These are phyloP conservation scores for Rhinichthys osculus DNA, from an alignment of 2,797 vertebrate genomes.

Conservation along the genomic window DNA sequence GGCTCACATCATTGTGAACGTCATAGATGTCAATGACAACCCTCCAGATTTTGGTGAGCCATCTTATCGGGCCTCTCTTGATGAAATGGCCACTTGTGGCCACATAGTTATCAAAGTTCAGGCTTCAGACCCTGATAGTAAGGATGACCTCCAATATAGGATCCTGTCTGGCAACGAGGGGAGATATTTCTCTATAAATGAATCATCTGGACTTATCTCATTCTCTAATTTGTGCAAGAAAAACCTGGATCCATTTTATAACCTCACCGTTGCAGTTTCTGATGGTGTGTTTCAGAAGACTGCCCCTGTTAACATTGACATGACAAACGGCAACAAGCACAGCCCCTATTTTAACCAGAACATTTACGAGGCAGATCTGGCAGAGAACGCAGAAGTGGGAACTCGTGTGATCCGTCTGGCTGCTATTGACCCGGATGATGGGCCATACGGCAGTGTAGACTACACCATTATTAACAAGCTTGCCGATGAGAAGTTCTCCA, in stretches of 20 bases:
- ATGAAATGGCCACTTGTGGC: conserved; percentile 92
- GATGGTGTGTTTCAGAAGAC: conserved; percentile 93
- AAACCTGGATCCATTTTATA: conserved; percentile 88
- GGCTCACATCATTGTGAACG: conserved; percentile 81
- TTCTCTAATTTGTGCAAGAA: conserved; percentile 92
- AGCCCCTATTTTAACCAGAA: conserved; percentile 90
- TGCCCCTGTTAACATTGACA: conserved; percentile 94
- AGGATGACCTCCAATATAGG: conserved; percentile 88
- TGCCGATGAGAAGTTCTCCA: conserved; percentile 91
- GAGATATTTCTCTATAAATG: conserved; percentile 92
- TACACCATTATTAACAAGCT: conserved; percentile 98
- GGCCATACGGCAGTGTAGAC: conserved; percentile 90
- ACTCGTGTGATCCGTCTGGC: conserved; percentile 92
- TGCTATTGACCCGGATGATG: conserved; percentile 91
- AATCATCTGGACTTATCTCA: conserved; percentile 92
- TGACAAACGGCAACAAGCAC: conserved; percentile 91
- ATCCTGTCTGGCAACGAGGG: conserved; percentile 94
- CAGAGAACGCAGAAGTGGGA: conserved; percentile 92
- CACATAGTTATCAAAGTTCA: conserved; percentile 95
- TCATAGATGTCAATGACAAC: conserved; percentile 95
- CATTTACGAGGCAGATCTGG: conserved; percentile 92
- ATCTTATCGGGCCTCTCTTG: conserved; percentile 88
- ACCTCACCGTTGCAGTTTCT: conserved; percentile 90
- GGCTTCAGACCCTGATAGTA: conserved; percentile 89
- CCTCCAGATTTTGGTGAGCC: conserved; percentile 88